A percentile compares a stretch with the other conserved stretches of the same genome.
phyloP scores from a whole-genome alignment of 2,113 vertebrate species.

The Solea solea region DNA sequence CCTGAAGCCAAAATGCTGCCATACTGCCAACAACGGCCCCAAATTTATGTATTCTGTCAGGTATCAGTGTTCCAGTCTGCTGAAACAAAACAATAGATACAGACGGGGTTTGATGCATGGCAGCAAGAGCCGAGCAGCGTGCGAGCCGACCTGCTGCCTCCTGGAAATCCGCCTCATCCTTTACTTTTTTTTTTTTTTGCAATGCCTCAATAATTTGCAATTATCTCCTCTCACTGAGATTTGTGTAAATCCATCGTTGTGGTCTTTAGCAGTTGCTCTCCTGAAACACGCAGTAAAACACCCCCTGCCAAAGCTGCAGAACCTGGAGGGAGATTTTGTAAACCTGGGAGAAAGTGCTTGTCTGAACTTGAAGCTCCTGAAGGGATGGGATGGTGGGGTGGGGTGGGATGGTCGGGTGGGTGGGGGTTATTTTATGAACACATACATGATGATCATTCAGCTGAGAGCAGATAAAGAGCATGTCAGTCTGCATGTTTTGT shows the following conservation, averaged over 20 bases:
- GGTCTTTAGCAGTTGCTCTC: neutral
- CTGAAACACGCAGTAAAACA: slow-evolving; percentile 34
- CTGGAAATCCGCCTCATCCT: slow-evolving; percentile 7
- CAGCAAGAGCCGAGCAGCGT: slow-evolving; percentile 29
- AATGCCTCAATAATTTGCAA: neutral
- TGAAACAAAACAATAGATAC: slow-evolving; percentile 50
- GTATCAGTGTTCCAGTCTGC: slow-evolving; percentile 56
- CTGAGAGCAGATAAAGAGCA: slow-evolving; percentile 24
- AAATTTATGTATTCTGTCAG: slow-evolving; percentile 45
- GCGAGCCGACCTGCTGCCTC: neutral
- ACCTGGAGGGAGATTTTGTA: slow-evolving; percentile 76
- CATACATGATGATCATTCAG: slow-evolving; percentile 60
- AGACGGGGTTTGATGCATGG: slow-evolving; percentile 21
- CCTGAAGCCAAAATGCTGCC: slow-evolving; percentile 39
- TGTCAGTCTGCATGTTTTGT: slow-evolving; percentile 9
- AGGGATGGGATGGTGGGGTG: neutral
- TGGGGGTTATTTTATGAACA: slow-evolving; percentile 34
- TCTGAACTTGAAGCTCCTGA: slow-evolving; percentile 77
- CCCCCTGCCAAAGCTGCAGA: slow-evolving; percentile 64
- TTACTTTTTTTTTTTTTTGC: too few species aligned
- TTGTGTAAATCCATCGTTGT: neutral
- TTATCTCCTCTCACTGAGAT: neutral
- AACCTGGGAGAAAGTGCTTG: slow-evolving; percentile 71
- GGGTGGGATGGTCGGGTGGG: too few species aligned
- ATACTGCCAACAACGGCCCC: slow-evolving; percentile 36